phyloP scores from a whole-genome alignment of 2,113 vertebrate genomes.

The Tursiops truncatus region DNA sequence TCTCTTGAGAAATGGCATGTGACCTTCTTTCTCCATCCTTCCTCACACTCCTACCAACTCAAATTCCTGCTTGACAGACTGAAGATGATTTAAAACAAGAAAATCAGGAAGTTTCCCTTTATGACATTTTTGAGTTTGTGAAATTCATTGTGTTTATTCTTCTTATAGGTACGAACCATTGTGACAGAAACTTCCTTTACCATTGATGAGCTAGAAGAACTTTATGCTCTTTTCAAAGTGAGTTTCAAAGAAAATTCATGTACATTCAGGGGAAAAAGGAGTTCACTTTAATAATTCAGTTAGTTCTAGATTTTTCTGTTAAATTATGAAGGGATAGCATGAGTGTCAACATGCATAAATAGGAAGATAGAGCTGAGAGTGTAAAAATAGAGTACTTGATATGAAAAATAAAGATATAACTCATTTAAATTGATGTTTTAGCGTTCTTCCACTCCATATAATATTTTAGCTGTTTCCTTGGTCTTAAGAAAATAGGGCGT shows the following conservation, averaged over 20 bases:
- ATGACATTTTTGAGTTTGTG: background rate
- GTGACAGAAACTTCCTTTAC: slow-evolving; percentile 96
- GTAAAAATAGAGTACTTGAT: background rate
- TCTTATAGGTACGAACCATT: slow-evolving; percentile 93
- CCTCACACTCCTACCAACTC: rapidly evolving
- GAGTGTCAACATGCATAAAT: rapidly evolving
- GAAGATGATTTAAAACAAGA: background rate
- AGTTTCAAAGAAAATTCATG: background rate
- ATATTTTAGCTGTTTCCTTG: background rate
- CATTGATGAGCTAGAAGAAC: slow-evolving; percentile 95
- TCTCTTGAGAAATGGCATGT: background rate
- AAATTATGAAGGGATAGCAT: background rate
- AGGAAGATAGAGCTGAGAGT: background rate
- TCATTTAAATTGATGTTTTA: background rate
- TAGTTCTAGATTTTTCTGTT: background rate
- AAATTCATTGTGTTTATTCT: background rate
- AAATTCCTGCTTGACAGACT: background rate
- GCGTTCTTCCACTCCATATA: background rate
- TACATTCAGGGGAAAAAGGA: background rate
- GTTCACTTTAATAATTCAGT: background rate
- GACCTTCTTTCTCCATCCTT: background rate
- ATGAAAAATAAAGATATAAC: background rate
- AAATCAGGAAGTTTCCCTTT: background rate
- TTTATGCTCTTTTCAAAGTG: slow-evolving; percentile 98
- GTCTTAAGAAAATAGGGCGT: background rate